Percentiles rank a stretch among this genome's conserved stretches.
phyloP scores from a whole-genome alignment of 2,797 vertebrate genomes.

The Enteromius fasciolatus region DNA sequence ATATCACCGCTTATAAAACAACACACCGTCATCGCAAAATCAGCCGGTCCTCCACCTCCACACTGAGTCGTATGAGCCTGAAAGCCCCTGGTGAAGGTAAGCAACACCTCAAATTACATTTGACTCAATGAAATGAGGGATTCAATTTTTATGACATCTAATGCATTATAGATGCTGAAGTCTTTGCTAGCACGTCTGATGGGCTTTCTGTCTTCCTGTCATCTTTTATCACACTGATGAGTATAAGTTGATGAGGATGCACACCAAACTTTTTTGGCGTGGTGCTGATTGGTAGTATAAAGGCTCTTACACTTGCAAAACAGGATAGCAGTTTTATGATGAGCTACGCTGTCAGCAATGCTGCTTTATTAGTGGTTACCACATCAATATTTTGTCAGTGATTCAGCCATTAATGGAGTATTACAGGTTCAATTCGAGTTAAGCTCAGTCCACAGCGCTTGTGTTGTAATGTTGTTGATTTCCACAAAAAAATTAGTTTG shows the following conservation, averaged over 20 bases:
- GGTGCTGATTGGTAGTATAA: conserved; percentile 23
- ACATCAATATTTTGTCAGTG: conserved; percentile 7
- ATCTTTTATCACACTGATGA: conserved; percentile 1
- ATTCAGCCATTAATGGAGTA: conserved; percentile 13
- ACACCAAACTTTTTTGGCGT: background rate
- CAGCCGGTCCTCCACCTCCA: conserved; percentile 57
- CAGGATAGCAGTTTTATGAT: conserved; percentile 3
- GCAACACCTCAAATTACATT: conserved; percentile 37
- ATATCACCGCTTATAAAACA: conserved; percentile 40
- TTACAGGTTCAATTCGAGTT: background rate
- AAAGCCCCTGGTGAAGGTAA: conserved; percentile 57
- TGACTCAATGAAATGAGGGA: conserved; percentile 9
- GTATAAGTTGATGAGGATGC: background rate
- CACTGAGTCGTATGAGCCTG: conserved; percentile 58
- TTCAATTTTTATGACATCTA: conserved; percentile 43
- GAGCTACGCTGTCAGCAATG: conserved; percentile 4
- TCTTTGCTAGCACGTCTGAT: background rate
- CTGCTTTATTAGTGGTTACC: background rate
- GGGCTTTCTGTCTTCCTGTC: conserved; percentile 13
- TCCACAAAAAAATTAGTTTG: background rate
- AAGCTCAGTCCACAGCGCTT: background rate
- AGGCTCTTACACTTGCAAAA: conserved; percentile 11
- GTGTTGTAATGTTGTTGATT: background rate
- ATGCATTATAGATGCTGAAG: conserved; percentile 45
- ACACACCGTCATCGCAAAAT: conserved; percentile 44